Base-by-base conservation (phyloP, 2,888 invertebrate species). In the Noctua comes region DNA sequence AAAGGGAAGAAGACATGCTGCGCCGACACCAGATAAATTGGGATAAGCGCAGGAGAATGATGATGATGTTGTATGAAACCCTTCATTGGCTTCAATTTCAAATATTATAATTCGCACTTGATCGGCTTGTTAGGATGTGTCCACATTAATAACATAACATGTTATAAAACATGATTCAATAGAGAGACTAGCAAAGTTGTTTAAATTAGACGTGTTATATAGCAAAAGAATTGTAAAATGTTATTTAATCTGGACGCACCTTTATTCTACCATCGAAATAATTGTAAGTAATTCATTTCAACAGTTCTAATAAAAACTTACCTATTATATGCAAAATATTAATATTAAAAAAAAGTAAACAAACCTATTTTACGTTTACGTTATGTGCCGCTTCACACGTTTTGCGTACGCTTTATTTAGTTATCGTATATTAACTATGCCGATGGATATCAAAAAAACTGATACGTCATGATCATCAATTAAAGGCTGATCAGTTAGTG, bases 361-460 rank as follows among this genome's bases (percentile, higher is more conserved):
- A 10, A 10, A 68, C 16, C 46, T 46, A 46, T 13, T 46, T 27
- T 18, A 68, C 5, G 73, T 48, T 11, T 24, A 18, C 8, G 7
- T 40, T 40, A 54, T 62, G n/a, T 57, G 46, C 16, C 8, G n/a
- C 31, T 69, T 80, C 57, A 65, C 70, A 57, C 48, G 71, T 51
- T 85, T 79, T 65, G 24, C 70, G 54, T 69, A 36, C 11, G 8
- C 16, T 36, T 11, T 27, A 69, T 13, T 3, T 80, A 51, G 31
- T 36, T 73, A 82, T 73, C 36, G 31, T 46, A 64, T 57, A 64
- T 57, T 48, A 46, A 46, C 51, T 68, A 82, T 68, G 27, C 68
- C 10, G 40, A 82, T 85, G 65, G 10, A 62, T 82, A 86, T 82
- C 54, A 57, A 75, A 80, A 82, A 59, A 21, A 68, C n/a, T 51